phyloP scores from a whole-genome alignment of 2,113 vertebrate genomes.

The Lepus timidus region DNA sequence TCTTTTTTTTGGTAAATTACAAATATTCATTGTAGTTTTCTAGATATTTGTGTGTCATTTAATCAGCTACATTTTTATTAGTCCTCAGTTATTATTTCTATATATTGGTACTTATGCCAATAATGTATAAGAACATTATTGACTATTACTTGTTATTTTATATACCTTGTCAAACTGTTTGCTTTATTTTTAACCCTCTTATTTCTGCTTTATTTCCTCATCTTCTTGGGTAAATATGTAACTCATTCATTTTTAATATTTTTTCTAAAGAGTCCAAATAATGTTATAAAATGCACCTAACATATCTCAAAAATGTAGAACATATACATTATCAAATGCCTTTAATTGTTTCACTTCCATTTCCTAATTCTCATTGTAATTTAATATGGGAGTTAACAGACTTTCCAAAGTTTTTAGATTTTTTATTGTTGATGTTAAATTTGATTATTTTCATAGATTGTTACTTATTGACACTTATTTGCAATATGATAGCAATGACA shows the following conservation, averaged over 20 bases:
- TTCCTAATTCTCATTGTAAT: neutral
- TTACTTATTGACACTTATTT: slow-evolving; percentile 3
- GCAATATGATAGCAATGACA: neutral
- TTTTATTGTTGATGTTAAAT: neutral
- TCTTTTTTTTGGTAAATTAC: neutral
- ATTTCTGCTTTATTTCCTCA: neutral
- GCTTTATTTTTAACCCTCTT: slow-evolving; percentile 25
- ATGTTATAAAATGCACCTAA: neutral
- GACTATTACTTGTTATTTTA: neutral
- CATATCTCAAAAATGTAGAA: neutral
- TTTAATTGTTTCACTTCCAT: neutral
- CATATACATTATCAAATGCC: neutral
- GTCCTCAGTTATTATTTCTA: neutral
- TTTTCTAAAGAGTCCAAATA: neutral
- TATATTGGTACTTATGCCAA: neutral
- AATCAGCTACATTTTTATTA: slow-evolving; percentile 20
- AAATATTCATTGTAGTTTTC: neutral
- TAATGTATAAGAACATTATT: neutral
- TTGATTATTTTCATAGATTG: neutral
- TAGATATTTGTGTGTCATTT: slow-evolving; percentile 34
- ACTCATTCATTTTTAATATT: neutral
- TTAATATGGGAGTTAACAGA: neutral
- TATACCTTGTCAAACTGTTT: neutral
- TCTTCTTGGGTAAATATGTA: neutral
- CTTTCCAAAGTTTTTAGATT: neutral